These are phyloP conservation scores for Linyphia triangularis DNA, from an alignment of 2,888 invertebrate species.

Conservation along the genomic window DNA sequence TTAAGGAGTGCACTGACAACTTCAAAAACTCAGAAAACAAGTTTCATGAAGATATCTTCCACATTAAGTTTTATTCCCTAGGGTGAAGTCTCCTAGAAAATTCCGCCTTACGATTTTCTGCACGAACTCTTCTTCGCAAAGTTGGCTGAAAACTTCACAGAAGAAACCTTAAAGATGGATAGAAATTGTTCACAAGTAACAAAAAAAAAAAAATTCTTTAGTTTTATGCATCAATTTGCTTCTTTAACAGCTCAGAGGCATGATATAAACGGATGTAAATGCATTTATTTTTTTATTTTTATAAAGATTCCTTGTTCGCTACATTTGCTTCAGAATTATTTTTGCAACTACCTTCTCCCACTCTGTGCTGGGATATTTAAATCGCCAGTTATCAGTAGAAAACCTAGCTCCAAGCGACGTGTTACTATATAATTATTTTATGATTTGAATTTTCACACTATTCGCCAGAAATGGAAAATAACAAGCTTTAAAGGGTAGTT, in stretches of 20 bases:
- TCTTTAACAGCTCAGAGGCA: conserved; percentile 67
- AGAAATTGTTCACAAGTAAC: conserved; percentile 50
- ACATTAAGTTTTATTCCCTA: conserved; percentile 60
- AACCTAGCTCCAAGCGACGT: too few species aligned
- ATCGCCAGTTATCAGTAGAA: too few species aligned
- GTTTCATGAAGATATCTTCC: conserved; percentile 29
- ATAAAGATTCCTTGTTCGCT: conserved; percentile 50
- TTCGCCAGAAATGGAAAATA: too few species aligned
- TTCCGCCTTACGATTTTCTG: conserved; percentile 59
- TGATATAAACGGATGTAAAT: conserved; percentile 44
- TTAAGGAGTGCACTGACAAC: conserved; percentile 14
- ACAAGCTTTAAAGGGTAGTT: too few species aligned
- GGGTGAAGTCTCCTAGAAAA: conserved; percentile 64
- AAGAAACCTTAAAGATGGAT: conserved; percentile 52
- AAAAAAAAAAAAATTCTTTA: conserved; percentile 36
- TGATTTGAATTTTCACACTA: too few species aligned
- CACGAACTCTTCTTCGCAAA: conserved; percentile 69
- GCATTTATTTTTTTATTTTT: conserved; percentile 3
- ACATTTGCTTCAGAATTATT: conserved; percentile 53
- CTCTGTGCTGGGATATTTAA: too few species aligned
- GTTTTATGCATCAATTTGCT: conserved; percentile 57
- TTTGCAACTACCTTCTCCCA: too few species aligned
- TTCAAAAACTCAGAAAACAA: conserved; percentile 22
- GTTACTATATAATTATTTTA: too few species aligned
- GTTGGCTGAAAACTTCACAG: conserved; percentile 59